Conservation (phyloP, 1,140 invertebrate genomes). For the Frieseomelitta varia region DNA sequence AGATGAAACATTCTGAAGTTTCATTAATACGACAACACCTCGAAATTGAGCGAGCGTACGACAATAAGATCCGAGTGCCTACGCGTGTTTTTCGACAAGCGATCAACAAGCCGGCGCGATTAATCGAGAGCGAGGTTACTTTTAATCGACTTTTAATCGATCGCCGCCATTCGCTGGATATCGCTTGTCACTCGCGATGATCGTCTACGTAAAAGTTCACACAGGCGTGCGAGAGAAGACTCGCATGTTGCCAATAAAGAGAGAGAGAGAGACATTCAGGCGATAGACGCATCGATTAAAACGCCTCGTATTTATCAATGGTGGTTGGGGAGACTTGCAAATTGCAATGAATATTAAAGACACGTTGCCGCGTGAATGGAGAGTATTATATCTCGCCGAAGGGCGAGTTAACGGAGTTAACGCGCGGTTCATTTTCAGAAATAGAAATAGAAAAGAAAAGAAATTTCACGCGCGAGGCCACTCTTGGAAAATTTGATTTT, state of each 20-base stretch:
- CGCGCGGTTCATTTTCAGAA: not conserved
- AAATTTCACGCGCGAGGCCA: not conserved
- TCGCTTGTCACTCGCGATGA: conserved; percentile 1
- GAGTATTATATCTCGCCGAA: too few relatives aligned
- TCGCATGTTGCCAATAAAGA: not conserved
- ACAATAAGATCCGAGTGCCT: too few relatives aligned
- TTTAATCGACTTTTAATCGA: too few relatives aligned
- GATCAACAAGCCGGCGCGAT: conserved; percentile 26
- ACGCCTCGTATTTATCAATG: not conserved
- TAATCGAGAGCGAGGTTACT: conserved; percentile 44
- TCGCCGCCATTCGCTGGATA: too few relatives aligned
- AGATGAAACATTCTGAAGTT: too few relatives aligned
- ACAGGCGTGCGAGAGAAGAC: not conserved
- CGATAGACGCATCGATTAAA: conserved; percentile 14
- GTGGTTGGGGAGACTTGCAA: not conserved
- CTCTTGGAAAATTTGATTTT: not conserved
- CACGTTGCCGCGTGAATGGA: not conserved
- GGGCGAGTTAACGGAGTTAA: not conserved
- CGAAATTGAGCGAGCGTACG: too few relatives aligned
- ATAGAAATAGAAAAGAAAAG: too few relatives aligned
- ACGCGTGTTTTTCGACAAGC: conserved; percentile 16
- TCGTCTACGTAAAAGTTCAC: not conserved
- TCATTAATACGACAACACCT: too few relatives aligned
- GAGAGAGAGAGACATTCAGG: not conserved
- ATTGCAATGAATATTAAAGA: not conserved